Conservation (phyloP, 2,888 invertebrate genomes). For the Norana najaformis region DNA sequence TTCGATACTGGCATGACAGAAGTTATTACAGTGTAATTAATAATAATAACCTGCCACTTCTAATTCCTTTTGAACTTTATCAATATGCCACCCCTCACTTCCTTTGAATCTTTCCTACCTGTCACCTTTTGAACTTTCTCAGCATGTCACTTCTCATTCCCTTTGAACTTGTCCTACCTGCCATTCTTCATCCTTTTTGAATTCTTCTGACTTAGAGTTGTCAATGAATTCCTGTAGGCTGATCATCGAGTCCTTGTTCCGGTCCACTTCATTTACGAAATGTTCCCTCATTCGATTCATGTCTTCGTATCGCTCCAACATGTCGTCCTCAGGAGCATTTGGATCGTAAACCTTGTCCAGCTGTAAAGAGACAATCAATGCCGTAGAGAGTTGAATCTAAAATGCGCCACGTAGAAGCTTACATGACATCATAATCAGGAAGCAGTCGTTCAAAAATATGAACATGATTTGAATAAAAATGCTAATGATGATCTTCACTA, state of each 20-base stretch:
- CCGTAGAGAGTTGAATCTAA: not conserved
- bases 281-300: conserved; percentile 98
- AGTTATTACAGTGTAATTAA: no score
- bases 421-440: no score
- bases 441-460: not conserved
- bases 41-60: not conserved
- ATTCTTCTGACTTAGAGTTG: conserved; percentile 82
- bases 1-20: no score
- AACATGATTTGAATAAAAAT: not conserved
- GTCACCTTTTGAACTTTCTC: not conserved
- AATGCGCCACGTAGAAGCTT: no score
- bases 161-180: conserved; percentile 65
- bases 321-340: conserved; percentile 83
- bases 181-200: conserved; percentile 88
- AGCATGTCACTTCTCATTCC: not conserved
- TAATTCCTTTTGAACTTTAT: not conserved
- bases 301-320: conserved; percentile 78
- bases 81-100: not conserved
- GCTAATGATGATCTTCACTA: not conserved
- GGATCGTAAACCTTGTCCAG: conserved; percentile 90
- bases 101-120: not conserved
- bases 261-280: conserved; percentile 86
- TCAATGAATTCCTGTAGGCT: conserved; percentile 76
- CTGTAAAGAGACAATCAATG: conserved; percentile 48
- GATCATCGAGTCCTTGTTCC: conserved; percentile 83